These are phyloP conservation scores for Drosophila aldrichi DNA, from an alignment of 2,888 invertebrate genomes.

Conservation along the genomic window DNA sequence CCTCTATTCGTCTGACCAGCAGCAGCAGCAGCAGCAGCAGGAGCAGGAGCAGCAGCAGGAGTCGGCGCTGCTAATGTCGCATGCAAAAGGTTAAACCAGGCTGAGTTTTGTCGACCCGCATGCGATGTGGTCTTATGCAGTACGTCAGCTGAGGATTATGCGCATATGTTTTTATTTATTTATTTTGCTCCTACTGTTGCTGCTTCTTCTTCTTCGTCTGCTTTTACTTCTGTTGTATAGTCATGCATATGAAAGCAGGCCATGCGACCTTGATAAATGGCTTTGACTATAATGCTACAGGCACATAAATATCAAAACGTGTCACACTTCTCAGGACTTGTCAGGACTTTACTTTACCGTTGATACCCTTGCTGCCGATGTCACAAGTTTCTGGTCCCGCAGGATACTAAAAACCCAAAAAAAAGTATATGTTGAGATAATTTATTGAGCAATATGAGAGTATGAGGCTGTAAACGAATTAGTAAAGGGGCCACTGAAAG, in stretches of 20 bases:
- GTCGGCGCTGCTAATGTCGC: constrained; percentile 11
- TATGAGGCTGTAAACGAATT: constrained; percentile 6
- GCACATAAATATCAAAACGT: constrained; percentile 52
- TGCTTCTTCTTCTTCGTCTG: background rate
- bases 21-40: background rate
- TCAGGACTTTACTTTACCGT: constrained; percentile 13
- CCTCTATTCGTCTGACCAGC: constrained; percentile 35
- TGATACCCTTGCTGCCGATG: constrained; percentile 20
- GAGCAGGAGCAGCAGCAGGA: background rate
- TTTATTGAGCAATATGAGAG: constrained; percentile 8
- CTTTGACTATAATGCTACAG: constrained; percentile 39
- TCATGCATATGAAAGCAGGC: constrained; percentile 30
- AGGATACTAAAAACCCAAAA: background rate
- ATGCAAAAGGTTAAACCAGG: constrained; percentile 26
- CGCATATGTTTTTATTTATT: constrained; percentile 37
- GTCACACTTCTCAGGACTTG: constrained; percentile 34
- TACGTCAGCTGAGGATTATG: constrained; percentile 51
- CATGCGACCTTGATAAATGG: constrained; percentile 46
- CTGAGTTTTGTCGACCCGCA: background rate
- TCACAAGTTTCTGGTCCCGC: background rate
- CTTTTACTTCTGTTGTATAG: constrained; percentile 12
- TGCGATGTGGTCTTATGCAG: constrained; percentile 28
- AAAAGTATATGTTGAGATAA: constrained; percentile 5
- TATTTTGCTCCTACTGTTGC: background rate
- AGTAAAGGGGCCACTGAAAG: background rate